Percentiles rank a stretch among this genome's conserved stretches.
Evolutionary conservation across 2,113 vertebrate species (phyloP).

Genomic region (Ictidomys tridecemlineatus): DNA sequence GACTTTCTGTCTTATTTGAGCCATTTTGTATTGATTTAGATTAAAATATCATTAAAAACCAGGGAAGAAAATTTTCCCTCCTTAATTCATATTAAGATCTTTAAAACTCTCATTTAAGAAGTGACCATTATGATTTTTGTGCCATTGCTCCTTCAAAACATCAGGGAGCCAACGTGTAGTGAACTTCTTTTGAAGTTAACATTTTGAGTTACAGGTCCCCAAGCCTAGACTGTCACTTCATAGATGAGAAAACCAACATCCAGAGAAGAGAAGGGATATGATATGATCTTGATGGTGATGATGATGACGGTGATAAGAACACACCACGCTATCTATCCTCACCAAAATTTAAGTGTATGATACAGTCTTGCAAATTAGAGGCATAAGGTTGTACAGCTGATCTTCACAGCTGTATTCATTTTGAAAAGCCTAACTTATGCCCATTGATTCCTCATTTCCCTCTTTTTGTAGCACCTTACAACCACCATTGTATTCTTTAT

Average conservation of each 20-base stretch:
- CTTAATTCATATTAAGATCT: constrained; percentile 15
- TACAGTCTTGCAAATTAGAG: background rate
- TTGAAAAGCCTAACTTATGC: background rate
- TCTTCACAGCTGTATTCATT: background rate
- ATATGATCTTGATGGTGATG: background rate
- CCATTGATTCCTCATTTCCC: background rate
- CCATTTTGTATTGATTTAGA: background rate
- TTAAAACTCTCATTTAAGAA: background rate
- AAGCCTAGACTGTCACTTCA: constrained; percentile 31
- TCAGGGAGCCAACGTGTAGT: background rate
- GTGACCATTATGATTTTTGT: background rate
- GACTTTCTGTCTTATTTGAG: background rate
- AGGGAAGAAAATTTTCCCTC: background rate
- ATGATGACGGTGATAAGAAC: background rate
- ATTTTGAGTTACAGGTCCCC: background rate
- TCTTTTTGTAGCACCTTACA: background rate
- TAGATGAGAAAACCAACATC: background rate
- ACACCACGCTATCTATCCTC: background rate
- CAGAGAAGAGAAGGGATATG: background rate
- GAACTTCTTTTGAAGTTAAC: background rate
- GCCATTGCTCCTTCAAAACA: constrained; percentile 8
- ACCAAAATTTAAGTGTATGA: background rate
- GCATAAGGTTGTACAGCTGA: background rate
- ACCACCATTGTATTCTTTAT: background rate
- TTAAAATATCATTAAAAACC: background rate